Evolutionary conservation across 2,113 vertebrate genomes (phyloP).

Genomic region (Urocolius indicus): DNA sequence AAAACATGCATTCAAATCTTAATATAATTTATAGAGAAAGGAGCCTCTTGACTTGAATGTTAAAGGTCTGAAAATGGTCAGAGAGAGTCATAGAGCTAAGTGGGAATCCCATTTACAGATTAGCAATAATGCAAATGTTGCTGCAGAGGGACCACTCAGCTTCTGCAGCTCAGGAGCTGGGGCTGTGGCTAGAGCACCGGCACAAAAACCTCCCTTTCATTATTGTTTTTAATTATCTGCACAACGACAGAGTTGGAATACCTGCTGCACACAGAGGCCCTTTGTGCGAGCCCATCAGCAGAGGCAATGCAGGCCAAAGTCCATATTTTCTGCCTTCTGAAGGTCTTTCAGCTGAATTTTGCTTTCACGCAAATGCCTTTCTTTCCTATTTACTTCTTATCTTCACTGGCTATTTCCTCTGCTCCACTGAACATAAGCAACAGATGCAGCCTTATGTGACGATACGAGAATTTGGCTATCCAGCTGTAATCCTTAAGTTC

Average conservation of each 20-base stretch:
- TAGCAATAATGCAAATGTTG: conserved; percentile 59
- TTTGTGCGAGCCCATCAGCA: not conserved
- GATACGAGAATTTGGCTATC: not conserved
- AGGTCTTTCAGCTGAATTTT: not conserved
- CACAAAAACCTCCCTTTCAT: conserved; percentile 21
- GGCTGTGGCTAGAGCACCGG: not conserved
- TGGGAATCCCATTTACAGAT: conserved; percentile 59
- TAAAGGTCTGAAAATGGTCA: conserved; percentile 70
- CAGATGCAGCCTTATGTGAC: not conserved
- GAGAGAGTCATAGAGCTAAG: conserved; percentile 51
- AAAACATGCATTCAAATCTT: conserved; percentile 47
- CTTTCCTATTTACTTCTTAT: conserved; percentile 10
- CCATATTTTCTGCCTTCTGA: not conserved
- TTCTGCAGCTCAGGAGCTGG: conserved; percentile 21
- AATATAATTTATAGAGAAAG: conserved; percentile 46
- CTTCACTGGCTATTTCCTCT: not conserved
- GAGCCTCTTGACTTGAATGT: conserved; percentile 51
- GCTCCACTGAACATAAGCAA: not conserved
- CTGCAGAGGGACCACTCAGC: conserved; percentile 47
- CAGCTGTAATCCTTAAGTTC: not conserved
- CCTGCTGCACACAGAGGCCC: conserved; percentile 10
- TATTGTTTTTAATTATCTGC: conserved; percentile 56
- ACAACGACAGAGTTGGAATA: not conserved
- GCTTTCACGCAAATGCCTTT: not conserved
- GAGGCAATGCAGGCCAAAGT: not conserved